Percentiles rank a stretch among this genome's conserved stretches.
phyloP scores from a whole-genome alignment of 2,888 invertebrate species.

The Xestia rhomboidea region DNA sequence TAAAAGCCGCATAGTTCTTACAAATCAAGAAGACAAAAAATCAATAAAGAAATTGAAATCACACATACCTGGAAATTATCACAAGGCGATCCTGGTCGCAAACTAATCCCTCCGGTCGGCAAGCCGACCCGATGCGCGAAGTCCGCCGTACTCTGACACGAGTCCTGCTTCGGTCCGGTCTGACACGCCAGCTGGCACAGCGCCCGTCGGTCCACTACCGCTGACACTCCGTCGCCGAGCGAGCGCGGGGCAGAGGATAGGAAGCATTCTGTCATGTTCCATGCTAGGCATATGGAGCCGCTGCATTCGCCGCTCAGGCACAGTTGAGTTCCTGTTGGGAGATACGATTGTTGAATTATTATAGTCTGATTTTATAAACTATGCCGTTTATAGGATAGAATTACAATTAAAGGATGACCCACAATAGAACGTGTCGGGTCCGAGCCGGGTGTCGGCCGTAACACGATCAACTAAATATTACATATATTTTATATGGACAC shows the following conservation, averaged over 20 bases:
- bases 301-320: conserved; percentile 97
- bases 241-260: conserved; percentile 94
- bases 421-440: no score
- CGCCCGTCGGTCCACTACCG: conserved; percentile 94
- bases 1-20: not conserved
- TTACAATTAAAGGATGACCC: not conserved
- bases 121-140: conserved; percentile 94
- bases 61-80: conserved; percentile 97
- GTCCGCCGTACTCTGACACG: conserved; percentile 96
- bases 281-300: conserved; percentile 98
- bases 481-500: no score
- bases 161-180: conserved; percentile 93
- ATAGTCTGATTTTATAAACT: not conserved
- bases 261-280: conserved; percentile 98
- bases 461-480: no score
- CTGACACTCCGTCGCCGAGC: conserved; percentile 84
- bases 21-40: not conserved
- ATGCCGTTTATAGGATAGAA: not conserved
- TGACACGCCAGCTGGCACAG: conserved; percentile 99
- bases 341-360: not conserved
- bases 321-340: conserved; percentile 91
- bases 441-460: no score
- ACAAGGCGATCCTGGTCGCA: conserved; percentile 99
- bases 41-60: no score
- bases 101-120: conserved; percentile 95